Base-by-base conservation (phyloP, 2,888 invertebrate species). In the Junonia oenone region DNA sequence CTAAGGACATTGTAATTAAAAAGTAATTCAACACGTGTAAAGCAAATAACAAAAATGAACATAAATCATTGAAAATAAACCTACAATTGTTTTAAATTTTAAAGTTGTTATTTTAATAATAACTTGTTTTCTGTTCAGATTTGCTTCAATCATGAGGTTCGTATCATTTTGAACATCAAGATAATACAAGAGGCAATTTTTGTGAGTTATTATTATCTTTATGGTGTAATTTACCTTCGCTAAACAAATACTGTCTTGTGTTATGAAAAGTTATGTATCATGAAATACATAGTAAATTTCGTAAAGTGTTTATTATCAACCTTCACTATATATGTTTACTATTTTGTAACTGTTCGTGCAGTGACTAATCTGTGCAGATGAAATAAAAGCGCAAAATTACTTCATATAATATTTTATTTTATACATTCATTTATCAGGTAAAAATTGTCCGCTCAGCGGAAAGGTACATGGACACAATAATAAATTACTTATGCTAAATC, bases 401-500 rank as follows among this genome's bases (percentile, higher is more conserved):
- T 83, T 84, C 75, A 73, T 84, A 83, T 73, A 72, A 80, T 73
- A 8, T 83, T 84, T 82, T 76, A 73, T 76, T 68, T 73, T 72
- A 70, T 68, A 74, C 71, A 81, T 75, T 81, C 77, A 77, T 73
- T 73, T 73, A 75, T 86, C 85, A 86, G 85, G 87, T 89, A 86
- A 73, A 84, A 78, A 69, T 77, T 68, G 72, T 81, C 90, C 88
- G 89, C 90, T 89, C 73, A 81, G 90, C 89, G 86, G 89, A 78
- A 87, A 89, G 90, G 89, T 90, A 90, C 89, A 74, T 81, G 79
- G 89, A 89, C 89, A 88, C 80, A 83, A 74, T 70, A 76, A 77
- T 88, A 89, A 89, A 81, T 88, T 85, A 85, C 85, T 87, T 86
- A 88, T 71, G 72, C 87, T 89, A 89, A 76, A 90, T 90, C 89